A percentile compares a stretch with the other conserved stretches of the same genome.
Conservation (phyloP, 2,888 invertebrate species). For the Temnothorax unifasciatus region DNA sequence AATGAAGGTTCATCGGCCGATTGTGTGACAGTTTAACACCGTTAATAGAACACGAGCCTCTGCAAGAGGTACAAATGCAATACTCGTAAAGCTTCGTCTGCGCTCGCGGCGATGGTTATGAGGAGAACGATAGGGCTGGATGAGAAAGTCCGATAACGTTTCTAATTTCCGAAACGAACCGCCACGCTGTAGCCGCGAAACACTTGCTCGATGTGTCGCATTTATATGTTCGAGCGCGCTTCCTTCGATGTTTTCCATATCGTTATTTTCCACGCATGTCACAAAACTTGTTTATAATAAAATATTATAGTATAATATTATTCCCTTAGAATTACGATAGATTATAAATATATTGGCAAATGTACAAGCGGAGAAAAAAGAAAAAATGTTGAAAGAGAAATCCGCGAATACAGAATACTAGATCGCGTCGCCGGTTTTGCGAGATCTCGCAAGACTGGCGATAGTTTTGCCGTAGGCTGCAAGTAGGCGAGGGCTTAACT, state of each 20-base stretch:
- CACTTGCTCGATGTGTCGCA: conserved; percentile 55
- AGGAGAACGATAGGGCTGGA: conserved; percentile 70
- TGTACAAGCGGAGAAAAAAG: background rate
- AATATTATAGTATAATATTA: background rate
- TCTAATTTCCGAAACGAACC: conserved; percentile 77
- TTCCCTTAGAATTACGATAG: background rate
- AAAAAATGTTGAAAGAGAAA: background rate
- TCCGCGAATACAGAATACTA: background rate
- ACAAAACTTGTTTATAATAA: background rate
- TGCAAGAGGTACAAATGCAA: conserved; percentile 42
- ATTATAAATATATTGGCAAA: background rate
- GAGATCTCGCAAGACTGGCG: background rate
- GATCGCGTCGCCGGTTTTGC: background rate
- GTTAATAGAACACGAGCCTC: conserved; percentile 52
- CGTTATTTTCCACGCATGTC: background rate
- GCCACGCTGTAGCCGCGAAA: conserved; percentile 43
- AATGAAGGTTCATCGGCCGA: conserved; percentile 64
- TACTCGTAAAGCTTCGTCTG: conserved; percentile 53
- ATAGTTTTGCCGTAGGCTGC: conserved; percentile 8
- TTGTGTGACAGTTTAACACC: conserved; percentile 59
- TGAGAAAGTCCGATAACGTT: conserved; percentile 75
- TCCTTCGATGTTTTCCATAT: conserved; percentile 5
- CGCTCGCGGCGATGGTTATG: conserved; percentile 53
- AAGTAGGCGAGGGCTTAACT: background rate
- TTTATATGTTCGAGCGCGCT: conserved; percentile 18